phyloP scores from a whole-genome alignment of 2,888 invertebrate genomes.

The Melinaea menophilus region DNA sequence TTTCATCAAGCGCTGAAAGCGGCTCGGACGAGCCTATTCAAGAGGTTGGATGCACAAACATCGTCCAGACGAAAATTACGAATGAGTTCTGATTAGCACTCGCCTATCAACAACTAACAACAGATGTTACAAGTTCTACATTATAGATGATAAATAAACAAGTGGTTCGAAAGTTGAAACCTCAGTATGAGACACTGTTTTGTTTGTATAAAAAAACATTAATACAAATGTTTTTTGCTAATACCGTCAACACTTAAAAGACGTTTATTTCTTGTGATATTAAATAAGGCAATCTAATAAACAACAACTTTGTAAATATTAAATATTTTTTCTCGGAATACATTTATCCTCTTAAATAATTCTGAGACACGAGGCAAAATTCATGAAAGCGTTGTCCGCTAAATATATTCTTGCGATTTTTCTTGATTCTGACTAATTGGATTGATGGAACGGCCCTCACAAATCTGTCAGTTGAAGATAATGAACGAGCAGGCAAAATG shows the following conservation, averaged over 20 bases:
- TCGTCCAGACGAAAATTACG: constrained; percentile 45
- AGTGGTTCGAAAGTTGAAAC: no score
- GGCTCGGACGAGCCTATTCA: constrained; percentile 51
- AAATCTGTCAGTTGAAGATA: constrained; percentile 63
- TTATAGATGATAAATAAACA: no score
- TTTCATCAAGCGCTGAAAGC: constrained; percentile 69
- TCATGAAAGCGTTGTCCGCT: constrained; percentile 18
- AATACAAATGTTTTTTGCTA: no score
- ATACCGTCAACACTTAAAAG: no score
- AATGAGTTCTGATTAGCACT: constrained; percentile 7
- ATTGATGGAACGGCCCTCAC: constrained; percentile 62
- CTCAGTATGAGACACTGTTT: no score
- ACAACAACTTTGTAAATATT: no score
- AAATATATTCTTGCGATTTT: constrained; percentile 46
- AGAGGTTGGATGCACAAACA: constrained; percentile 54
- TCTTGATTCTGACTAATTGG: constrained; percentile 62
- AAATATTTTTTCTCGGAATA: constrained; percentile 14
- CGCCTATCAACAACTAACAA: constrained; percentile 1
- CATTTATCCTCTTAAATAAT: constrained; percentile 23
- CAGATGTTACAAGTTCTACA: background rate
- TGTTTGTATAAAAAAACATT: no score
- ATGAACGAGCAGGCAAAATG: constrained; percentile 56
- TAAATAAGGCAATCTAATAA: no score
- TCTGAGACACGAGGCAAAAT: constrained; percentile 16
- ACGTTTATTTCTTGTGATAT: no score